Base-by-base conservation (phyloP, 2,797 vertebrate species). In the Benthosema pterotum region DNA sequence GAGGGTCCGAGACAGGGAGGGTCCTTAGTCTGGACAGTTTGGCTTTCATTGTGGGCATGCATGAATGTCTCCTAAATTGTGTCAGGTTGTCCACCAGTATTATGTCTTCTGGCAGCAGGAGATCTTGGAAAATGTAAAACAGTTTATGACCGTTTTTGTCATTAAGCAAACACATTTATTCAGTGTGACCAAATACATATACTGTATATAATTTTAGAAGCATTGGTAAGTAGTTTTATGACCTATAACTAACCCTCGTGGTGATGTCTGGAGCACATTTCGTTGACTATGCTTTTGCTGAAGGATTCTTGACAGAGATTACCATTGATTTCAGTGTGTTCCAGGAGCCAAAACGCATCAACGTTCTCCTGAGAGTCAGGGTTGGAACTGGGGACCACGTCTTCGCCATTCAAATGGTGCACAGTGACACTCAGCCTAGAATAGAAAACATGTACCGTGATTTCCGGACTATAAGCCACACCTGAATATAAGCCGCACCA, bases 81-180 rank as follows among this genome's bases (percentile, higher is more conserved):
- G 59, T 65, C 69, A 95, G 83, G 71, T 83, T 61, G 71, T 93
- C 81, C 42, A 62, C 19, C 71, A 85, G 87, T 56, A 95, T 16
- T 38, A 94, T 54, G 58, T 96, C 94, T 4, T 95, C 92, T 45
- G 89, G 83, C 73, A 96, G 75, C 67, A 18, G 79, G 6, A 95
- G 90, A 85, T 89, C 96, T 91, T 94, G 81, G 77, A 38, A 58
- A 14, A 72, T 6, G 11, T 2, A 60, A 25, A n/a, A 5, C 16
- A 17, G 17, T 56, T 28, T 17, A 11, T 28, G 46, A 69, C 1
- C 52, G 4, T 11, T 19, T 28, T 58, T n/a, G n/a, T 55, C 9
- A 55, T 1, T 17, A 8, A 52, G 49, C 52, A 11, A 19, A 57
- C 4, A 42, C 2, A 47, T 53, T 16, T 18, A n/a, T n/a, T 16